These are phyloP conservation scores for Agonopterix alstromeriana DNA, from an alignment of 2,888 invertebrate species.

Conservation along the genomic window DNA sequence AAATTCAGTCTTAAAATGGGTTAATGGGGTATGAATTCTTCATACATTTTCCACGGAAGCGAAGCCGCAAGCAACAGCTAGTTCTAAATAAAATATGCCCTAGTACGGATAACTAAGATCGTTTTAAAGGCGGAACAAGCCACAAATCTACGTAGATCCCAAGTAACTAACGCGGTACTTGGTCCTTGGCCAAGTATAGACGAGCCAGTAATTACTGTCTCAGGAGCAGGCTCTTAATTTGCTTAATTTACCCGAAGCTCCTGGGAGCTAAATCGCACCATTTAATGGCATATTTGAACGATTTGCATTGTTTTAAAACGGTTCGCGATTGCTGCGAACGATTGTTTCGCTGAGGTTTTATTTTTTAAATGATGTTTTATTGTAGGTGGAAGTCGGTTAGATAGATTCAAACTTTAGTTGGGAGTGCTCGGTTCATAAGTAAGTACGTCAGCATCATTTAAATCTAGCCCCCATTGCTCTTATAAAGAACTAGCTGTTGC, in stretches of 20 bases:
- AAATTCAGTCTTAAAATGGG: too few species aligned
- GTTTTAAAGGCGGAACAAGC: slow-evolving; percentile 33
- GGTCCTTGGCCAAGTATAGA: slow-evolving; percentile 64
- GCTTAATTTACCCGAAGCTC: slow-evolving; percentile 66
- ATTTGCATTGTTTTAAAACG: slow-evolving; percentile 64
- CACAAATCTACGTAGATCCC: slow-evolving; percentile 30
- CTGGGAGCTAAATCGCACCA: slow-evolving; percentile 58
- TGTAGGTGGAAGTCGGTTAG: too few species aligned
- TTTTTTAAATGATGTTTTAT: slow-evolving; percentile 5
- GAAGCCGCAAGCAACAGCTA: slow-evolving; percentile 12
- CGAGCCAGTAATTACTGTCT: slow-evolving; percentile 65
- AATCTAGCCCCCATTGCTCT: too few species aligned
- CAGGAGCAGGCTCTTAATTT: slow-evolving; percentile 68
- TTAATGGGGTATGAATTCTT: too few species aligned
- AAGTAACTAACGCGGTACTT: slow-evolving; percentile 15
- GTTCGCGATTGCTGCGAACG: slow-evolving; percentile 46
- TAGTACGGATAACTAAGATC: too few species aligned
- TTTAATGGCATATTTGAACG: slow-evolving; percentile 70
- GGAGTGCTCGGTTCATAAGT: too few species aligned
- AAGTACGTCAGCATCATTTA: too few species aligned
- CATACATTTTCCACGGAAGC: too few species aligned
- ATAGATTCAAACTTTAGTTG: too few species aligned
- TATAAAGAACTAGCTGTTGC: too few species aligned
- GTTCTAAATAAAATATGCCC: slow-evolving; percentile 14
- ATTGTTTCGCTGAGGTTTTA: slow-evolving; percentile 14